These are phyloP conservation scores for Rugalucina vietnamica DNA, from an alignment of 2,888 invertebrate species.

Conservation along the genomic window DNA sequence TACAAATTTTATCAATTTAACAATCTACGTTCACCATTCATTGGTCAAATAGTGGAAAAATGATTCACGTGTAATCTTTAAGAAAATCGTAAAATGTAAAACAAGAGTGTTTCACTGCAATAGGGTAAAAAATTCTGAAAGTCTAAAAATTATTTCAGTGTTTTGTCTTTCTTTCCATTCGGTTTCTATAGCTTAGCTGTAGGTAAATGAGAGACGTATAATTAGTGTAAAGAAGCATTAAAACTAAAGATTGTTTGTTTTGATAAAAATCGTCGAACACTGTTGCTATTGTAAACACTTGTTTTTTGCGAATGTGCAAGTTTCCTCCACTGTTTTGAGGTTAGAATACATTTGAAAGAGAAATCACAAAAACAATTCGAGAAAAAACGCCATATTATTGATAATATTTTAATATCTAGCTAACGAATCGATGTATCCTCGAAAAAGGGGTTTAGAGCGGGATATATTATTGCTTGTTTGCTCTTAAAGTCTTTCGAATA, in stretches of 20 bases:
- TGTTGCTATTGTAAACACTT: neutral
- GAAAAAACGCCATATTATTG: too few relatives aligned
- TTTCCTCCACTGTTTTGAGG: too few relatives aligned
- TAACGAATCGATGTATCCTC: too few relatives aligned
- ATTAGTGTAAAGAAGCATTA: neutral
- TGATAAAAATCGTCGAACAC: neutral
- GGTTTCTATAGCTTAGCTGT: neutral
- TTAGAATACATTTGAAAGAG: too few relatives aligned
- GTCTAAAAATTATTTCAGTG: neutral
- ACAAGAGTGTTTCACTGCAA: neutral
- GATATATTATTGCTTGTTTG: too few relatives aligned
- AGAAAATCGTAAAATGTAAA: neutral
- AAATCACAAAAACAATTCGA: too few relatives aligned
- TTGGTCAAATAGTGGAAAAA: conserved; percentile 47
- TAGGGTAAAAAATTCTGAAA: neutral
- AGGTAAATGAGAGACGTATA: conserved; percentile 5
- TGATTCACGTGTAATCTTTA: conserved; percentile 13
- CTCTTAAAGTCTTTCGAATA: too few relatives aligned
- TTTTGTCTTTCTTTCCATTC: neutral
- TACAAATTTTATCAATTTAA: neutral
- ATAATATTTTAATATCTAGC: too few relatives aligned
- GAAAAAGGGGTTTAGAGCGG: too few relatives aligned
- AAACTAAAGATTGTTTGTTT: neutral
- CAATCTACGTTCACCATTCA: conserved; percentile 21
- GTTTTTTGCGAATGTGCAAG: too few relatives aligned